phyloP scores from a whole-genome alignment of 2,113 vertebrate species.

The Cebidichthys violaceus region DNA sequence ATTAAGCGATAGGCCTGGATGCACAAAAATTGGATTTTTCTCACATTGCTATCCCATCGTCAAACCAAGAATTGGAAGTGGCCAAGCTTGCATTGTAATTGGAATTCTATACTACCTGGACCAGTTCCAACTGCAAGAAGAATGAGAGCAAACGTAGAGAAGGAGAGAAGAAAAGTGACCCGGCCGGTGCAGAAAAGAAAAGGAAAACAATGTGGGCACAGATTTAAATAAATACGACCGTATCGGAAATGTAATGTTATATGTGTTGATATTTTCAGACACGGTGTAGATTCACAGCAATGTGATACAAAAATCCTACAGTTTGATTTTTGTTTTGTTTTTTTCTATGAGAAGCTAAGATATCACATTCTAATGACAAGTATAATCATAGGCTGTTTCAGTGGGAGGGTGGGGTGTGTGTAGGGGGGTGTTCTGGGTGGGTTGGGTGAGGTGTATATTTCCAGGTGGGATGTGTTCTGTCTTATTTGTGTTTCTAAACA shows the following conservation, averaged over 20 bases:
- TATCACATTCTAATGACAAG: constrained; percentile 63
- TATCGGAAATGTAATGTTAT: constrained; percentile 53
- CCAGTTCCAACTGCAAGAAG: constrained; percentile 45
- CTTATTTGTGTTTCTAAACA: constrained; percentile 81
- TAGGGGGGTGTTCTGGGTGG: constrained; percentile 36
- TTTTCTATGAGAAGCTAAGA: constrained; percentile 41
- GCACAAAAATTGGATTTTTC: constrained; percentile 79
- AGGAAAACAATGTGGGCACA: constrained; percentile 36
- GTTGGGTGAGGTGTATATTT: constrained; percentile 74
- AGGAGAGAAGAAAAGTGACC: constrained; percentile 40
- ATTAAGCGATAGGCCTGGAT: constrained; percentile 72
- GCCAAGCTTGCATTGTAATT: constrained; percentile 73
- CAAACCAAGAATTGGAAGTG: constrained; percentile 69
- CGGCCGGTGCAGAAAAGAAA: constrained; percentile 28
- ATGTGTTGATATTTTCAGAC: constrained; percentile 66
- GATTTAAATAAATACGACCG: constrained; percentile 47
- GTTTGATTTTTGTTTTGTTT: constrained; percentile 35
- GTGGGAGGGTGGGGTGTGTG: constrained; percentile 31
- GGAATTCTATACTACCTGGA: constrained; percentile 68
- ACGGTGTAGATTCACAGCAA: constrained; percentile 50
- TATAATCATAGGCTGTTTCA: constrained; percentile 65
- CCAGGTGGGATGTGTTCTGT: constrained; percentile 77
- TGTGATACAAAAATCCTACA: constrained; percentile 47
- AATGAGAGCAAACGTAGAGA: constrained; percentile 32
- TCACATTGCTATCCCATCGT: constrained; percentile 67